Evolutionary conservation across 2,888 invertebrate genomes (phyloP), one percentile per base, ranked within the genome.

Genomic region (Matsumyia berberina): DNA sequence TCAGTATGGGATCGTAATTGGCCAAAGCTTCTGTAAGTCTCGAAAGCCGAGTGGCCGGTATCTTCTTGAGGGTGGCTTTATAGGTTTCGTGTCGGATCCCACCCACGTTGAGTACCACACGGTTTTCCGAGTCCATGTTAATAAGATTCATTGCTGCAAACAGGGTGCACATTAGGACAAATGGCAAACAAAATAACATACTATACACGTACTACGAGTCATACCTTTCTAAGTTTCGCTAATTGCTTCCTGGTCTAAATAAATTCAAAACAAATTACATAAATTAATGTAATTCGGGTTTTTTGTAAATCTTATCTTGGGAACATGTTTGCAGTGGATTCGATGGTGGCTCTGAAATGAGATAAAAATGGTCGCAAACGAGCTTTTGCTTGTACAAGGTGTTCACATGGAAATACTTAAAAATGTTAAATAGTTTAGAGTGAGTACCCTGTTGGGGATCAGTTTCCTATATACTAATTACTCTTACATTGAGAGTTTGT

Each of bases 1-100:
- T 99, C 89, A 99, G 95, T 90, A 99, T 97, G 60, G 99, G 98
- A 93, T 99, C 99, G 93, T 99, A 99, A 93, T 99, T 99, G 91
- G 98, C 99, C 89, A 99, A 94, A 53, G 98, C 98, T 93, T 99
- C 99, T 85, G 98, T 98, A 87, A 98, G 94, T 87, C 98, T 93
- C 62, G 98, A 98, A 87, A 99, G 94, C 86, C 98, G 93, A 67
- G 98, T 99, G 89, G 98, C 98, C 39, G 98, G 98, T 90, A 98
- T 99, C 94, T 99, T 99, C 93, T 98, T 98, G 90, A 98, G 93
- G 86, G 98, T 99, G 86, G 97, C 97, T 93, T 97, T 97, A 93
- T 97, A 97, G 79, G 97, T 97, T 93, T 98, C 99, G 93, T 99
- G 98, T 77, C 99, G 95, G 89, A 99, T 98, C 62, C 99, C 99